phyloP scores from a whole-genome alignment of 2,888 invertebrate species.

The Synergus itoensis region DNA sequence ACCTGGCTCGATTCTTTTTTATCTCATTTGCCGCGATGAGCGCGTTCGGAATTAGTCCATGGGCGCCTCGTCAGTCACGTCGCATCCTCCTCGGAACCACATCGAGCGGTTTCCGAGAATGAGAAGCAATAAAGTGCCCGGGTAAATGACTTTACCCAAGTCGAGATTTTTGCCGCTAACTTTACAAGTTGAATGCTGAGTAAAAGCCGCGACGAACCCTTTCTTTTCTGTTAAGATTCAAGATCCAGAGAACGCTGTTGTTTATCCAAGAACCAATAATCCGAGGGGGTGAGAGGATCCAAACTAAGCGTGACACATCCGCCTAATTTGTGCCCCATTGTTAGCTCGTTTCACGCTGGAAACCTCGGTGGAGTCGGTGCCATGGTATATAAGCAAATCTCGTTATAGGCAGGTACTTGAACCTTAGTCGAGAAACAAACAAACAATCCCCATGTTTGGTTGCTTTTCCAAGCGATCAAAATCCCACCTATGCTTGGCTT shows the following conservation, averaged over 20 bases:
- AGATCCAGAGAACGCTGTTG: neutral
- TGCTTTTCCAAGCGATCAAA: conserved; percentile 13
- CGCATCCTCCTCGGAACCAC: conserved; percentile 26
- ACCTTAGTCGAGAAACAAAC: neutral
- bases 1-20: conserved; percentile 3
- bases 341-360: conserved; percentile 6
- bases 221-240: neutral
- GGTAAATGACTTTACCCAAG: conserved; percentile 32
- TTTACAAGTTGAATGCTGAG: neutral
- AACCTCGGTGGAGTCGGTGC: neutral
- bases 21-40: conserved; percentile 40
- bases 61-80: conserved; percentile 41
- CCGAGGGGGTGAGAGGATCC: neutral
- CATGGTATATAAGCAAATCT: conserved; percentile 20
- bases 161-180: conserved; percentile 8
- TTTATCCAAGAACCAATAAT: conserved; percentile 27
- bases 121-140: conserved; percentile 35
- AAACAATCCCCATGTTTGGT: conserved; percentile 21
- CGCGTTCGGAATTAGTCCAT: conserved; percentile 40
- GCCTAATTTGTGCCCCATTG: conserved; percentile 4
- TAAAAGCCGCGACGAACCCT: neutral
- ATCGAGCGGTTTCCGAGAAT: conserved; percentile 27
- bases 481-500: conserved; percentile 13
- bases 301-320: conserved; percentile 3
- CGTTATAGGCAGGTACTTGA: conserved; percentile 22